A percentile compares a stretch with the other conserved stretches of the same genome.
phyloP scores from a whole-genome alignment of 2,113 vertebrate species.

The Terrapene triunguis region DNA sequence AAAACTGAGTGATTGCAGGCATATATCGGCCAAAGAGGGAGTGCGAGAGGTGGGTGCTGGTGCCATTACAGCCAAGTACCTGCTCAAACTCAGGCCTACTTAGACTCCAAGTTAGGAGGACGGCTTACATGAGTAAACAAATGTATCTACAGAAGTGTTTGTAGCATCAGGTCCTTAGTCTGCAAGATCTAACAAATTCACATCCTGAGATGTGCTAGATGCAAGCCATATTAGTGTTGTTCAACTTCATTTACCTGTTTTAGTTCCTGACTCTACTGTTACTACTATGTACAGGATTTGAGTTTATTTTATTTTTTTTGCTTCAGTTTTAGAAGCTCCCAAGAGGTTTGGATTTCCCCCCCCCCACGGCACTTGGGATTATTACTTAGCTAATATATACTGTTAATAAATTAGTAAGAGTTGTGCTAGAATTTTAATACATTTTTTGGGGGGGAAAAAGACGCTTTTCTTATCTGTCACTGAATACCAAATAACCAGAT shows the following conservation, averaged over 20 bases:
- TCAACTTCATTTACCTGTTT: neutral
- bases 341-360: constrained; percentile 38
- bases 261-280: neutral
- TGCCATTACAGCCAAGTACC: neutral
- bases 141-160: neutral
- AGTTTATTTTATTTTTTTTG: neutral
- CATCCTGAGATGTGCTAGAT: neutral
- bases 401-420: constrained; percentile 24
- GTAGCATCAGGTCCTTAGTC: neutral
- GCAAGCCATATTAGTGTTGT: neutral
- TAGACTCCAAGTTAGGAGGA: neutral
- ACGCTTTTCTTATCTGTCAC: constrained; percentile 26
- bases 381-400: constrained; percentile 32
- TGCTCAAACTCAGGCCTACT: neutral
- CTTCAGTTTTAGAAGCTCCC: constrained; percentile 52
- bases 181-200: neutral
- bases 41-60: too few species aligned
- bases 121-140: neutral
- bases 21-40: too few species aligned
- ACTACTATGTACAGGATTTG: neutral
- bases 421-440: constrained; percentile 31
- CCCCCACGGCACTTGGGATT: constrained; percentile 38
- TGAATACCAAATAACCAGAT: constrained; percentile 28
- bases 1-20: too few species aligned
- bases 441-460: neutral